phyloP scores from a whole-genome alignment of 2,888 invertebrate species.

The Drosophila koepferae region DNA sequence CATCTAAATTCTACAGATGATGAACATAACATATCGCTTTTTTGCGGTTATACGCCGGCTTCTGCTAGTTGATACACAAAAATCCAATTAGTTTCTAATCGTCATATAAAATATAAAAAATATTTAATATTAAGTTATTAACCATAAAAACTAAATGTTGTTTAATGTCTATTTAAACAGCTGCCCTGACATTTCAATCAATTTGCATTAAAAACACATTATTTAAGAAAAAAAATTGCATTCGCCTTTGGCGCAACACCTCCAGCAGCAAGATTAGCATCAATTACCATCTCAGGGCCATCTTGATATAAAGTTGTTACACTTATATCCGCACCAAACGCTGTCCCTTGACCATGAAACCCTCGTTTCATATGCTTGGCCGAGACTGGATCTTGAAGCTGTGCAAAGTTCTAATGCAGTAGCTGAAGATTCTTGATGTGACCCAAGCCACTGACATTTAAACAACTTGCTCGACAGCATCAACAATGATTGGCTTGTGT shows the following conservation, averaged over 20 bases:
- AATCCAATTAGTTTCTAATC: background rate
- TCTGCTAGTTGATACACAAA: background rate
- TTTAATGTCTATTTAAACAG: background rate
- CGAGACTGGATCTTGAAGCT: slow-evolving; percentile 7
- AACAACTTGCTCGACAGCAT: slow-evolving; percentile 63
- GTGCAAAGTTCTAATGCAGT: slow-evolving; percentile 18
- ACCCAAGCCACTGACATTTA: slow-evolving; percentile 75
- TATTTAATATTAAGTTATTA: no score
- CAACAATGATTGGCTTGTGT: background rate
- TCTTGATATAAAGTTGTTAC: background rate
- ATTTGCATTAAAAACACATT: slow-evolving; percentile 18
- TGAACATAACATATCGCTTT: slow-evolving; percentile 51
- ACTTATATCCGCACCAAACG: slow-evolving; percentile 4
- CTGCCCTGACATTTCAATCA: slow-evolving; percentile 4
- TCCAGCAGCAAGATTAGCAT: background rate
- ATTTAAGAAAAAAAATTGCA: background rate
- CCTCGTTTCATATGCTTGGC: background rate
- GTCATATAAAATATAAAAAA: background rate
- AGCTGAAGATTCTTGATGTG: slow-evolving; percentile 57
- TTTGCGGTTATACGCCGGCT: slow-evolving; percentile 35
- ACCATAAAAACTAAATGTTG: background rate
- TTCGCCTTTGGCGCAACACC: background rate
- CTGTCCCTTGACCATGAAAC: slow-evolving; percentile 73
- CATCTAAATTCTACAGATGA: slow-evolving; percentile 30
- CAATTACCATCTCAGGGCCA: background rate